Conservation (phyloP, 2,113 vertebrate genomes). For the Protomyctophum bolini region DNA sequence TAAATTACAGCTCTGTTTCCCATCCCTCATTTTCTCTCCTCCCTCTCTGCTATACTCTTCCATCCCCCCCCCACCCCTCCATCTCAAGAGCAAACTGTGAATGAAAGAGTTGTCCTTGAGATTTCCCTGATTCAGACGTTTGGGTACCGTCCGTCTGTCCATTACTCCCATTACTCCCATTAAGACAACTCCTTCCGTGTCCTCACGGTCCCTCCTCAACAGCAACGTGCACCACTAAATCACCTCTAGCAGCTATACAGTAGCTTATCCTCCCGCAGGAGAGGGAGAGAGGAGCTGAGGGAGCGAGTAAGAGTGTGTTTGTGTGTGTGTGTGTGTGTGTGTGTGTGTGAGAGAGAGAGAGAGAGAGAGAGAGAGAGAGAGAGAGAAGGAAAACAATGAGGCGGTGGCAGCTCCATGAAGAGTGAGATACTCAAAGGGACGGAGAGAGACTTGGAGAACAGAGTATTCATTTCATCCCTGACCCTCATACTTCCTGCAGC, state of each 20-base stretch:
- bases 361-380: not conserved
- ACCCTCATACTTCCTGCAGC: not conserved
- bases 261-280: not conserved
- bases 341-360: not conserved
- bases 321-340: not conserved
- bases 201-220: conserved; percentile 21
- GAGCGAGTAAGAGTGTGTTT: not conserved
- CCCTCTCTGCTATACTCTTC: not conserved
- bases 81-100: conserved; percentile 55
- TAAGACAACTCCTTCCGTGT: conserved; percentile 37
- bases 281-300: not conserved
- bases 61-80: conserved; percentile 21
- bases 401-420: not conserved
- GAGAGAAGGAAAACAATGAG: not conserved
- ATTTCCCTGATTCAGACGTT: conserved; percentile 64
- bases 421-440: not conserved
- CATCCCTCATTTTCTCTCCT: not conserved
- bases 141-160: conserved; percentile 33
- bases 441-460: not conserved
- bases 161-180: conserved; percentile 50
- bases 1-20: conserved; percentile 26
- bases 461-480: conserved; percentile 2
- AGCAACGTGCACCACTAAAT: conserved; percentile 46
- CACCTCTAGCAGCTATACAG: conserved; percentile 29
- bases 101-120: conserved; percentile 66